Conservation (phyloP, 2,113 vertebrate genomes). For the Eleginops maclovinus region DNA sequence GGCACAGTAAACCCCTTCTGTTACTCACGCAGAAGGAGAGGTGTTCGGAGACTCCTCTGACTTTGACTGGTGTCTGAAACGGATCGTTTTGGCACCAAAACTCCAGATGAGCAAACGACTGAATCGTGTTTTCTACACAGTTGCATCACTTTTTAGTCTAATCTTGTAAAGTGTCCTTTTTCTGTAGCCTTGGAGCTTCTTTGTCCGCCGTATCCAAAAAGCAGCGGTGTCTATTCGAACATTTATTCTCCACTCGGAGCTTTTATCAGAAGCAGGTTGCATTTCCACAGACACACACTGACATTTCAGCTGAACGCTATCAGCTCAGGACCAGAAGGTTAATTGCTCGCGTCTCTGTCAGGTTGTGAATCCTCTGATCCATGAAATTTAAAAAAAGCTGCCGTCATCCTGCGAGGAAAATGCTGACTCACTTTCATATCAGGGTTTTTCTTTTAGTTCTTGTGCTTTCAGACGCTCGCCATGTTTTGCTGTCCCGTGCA, state of each 20-base stretch:
- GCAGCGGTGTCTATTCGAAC: conserved; percentile 36
- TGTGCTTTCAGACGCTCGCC: neutral
- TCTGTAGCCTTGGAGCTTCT: conserved; percentile 7
- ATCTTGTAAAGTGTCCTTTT: conserved; percentile 10
- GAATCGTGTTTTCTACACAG: conserved; percentile 10
- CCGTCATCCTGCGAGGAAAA: conserved; percentile 21
- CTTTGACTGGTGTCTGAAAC: neutral
- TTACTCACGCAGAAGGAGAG: conserved; percentile 7
- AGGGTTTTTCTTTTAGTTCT: neutral
- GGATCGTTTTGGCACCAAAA: conserved; percentile 4
- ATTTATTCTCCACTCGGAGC: conserved; percentile 13
- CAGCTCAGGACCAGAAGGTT: conserved; percentile 67
- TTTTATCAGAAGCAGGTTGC: conserved; percentile 37
- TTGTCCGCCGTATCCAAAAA: conserved; percentile 28
- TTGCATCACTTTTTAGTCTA: neutral
- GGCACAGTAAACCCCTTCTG: conserved; percentile 15
- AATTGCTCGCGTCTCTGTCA: conserved; percentile 67
- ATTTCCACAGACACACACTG: conserved; percentile 43
- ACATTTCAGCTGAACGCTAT: conserved; percentile 53
- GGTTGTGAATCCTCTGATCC: conserved; percentile 56
- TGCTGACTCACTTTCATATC: conserved; percentile 52
- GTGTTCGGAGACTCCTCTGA: neutral
- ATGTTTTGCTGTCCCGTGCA: conserved; percentile 26
- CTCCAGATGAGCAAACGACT: neutral
- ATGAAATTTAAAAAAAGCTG: conserved; percentile 72